Conservation (phyloP, 2,797 vertebrate species). For the Typhlichthys eigenmanni region DNA sequence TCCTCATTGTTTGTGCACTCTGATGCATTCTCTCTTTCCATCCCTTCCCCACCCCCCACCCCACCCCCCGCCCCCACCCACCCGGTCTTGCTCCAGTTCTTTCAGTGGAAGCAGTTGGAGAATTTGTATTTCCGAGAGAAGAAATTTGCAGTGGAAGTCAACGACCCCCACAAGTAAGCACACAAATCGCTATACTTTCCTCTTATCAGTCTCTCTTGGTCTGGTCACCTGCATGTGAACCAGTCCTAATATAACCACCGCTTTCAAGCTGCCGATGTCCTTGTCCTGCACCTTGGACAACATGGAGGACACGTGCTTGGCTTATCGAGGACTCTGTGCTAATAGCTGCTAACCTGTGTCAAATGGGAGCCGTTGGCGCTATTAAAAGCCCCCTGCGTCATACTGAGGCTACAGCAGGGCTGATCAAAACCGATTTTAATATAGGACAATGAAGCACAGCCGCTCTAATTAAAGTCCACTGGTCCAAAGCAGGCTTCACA, state of each 20-base stretch:
- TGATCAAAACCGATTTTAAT: constrained; percentile 27
- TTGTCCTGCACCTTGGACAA: constrained; percentile 40
- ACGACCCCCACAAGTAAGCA: constrained; percentile 89
- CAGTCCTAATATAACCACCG: constrained; percentile 42
- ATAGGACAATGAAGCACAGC: constrained; percentile 13
- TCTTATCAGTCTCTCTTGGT: constrained; percentile 16
- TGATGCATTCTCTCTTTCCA: constrained; percentile 38
- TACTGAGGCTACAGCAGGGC: constrained; percentile 24
- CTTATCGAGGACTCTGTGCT: constrained; percentile 37
- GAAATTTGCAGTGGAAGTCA: constrained; percentile 97
- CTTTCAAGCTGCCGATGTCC: constrained; percentile 21
- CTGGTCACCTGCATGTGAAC: constrained; percentile 30
- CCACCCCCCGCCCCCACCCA: constrained; percentile 27
- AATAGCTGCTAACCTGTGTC: constrained; percentile 40
- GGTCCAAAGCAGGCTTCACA: constrained; percentile 30
- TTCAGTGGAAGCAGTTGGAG: constrained; percentile 96
- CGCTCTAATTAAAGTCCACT: constrained; percentile 46
- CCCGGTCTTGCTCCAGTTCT: constrained; percentile 77
- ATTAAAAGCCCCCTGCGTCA: constrained; percentile 27
- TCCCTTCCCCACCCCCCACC: constrained; percentile 9
- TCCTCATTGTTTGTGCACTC: constrained; percentile 27
- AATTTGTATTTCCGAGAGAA: constrained; percentile 98
- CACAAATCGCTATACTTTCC: constrained; percentile 22
- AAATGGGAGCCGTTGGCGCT: constrained; percentile 46
- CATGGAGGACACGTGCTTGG: constrained; percentile 42